Conservation (phyloP, 2,113 vertebrate genomes). For the Psammodynastes pulverulentus region DNA sequence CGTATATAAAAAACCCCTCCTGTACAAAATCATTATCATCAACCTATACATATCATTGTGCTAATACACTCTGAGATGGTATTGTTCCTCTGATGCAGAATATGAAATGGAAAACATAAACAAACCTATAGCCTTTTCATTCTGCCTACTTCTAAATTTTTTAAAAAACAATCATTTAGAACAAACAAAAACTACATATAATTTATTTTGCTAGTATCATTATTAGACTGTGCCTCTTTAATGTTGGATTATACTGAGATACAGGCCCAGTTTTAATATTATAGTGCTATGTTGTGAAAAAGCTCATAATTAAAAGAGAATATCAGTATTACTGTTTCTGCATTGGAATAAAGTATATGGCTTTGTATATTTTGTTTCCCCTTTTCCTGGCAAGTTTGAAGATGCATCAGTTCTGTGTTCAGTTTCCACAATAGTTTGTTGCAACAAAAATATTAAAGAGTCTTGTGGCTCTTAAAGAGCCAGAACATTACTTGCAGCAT, state of each 20-base stretch:
- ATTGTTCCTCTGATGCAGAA: not conserved
- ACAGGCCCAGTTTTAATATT: not conserved
- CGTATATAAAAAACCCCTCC: too few species aligned
- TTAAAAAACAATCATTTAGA: not conserved
- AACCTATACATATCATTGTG: not conserved
- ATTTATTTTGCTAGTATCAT: not conserved
- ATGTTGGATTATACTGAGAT: not conserved
- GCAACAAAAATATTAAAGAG: not conserved
- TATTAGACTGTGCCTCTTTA: not conserved
- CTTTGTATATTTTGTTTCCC: not conserved
- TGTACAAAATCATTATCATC: not conserved
- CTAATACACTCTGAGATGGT: not conserved
- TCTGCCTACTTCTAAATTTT: not conserved
- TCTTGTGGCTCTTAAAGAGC: not conserved
- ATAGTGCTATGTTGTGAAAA: not conserved
- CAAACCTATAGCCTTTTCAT: not conserved
- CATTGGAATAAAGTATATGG: not conserved
- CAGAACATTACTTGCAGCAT: not conserved
- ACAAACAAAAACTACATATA: not conserved
- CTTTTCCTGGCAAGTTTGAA: not conserved
- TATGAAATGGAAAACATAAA: not conserved
- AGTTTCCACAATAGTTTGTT: not conserved
- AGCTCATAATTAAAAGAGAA: not conserved
- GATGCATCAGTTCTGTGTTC: not conserved
- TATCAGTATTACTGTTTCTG: not conserved